Evolutionary conservation across 1,140 invertebrate genomes (phyloP), one percentile per base, ranked within the genome.

Genomic region (Conopomorpha cramerella): DNA sequence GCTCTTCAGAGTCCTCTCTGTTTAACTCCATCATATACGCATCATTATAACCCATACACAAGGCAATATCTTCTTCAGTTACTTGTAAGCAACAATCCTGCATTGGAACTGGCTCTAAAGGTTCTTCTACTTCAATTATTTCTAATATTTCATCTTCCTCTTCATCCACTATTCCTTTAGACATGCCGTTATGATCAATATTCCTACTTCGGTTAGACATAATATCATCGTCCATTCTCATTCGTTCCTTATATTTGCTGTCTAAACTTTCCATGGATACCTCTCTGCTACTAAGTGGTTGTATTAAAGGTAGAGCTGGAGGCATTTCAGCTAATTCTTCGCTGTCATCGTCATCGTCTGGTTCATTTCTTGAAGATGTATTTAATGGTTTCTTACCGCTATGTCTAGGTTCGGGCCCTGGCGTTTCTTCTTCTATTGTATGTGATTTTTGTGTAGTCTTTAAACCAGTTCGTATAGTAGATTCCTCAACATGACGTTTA

Each of bases 11-110:
- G 46, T 81, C 73, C 35, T 79, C 66, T 51, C 78, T 84, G 50
- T 90, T 85, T 13, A 84, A 82, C 71, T 90, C 86, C 0, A 83
- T 84, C 8, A 89, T 56, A 25, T 84, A 84, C 79, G 89, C 85
- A 70, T 90, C 87, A 36, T 78, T 49, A 30, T 81, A 79, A 6
- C 89, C 86, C 88, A 93, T 92, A 53, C 90, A 92, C 36, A 88
- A 81, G 1, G 90, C 91, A 29, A 95, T 94, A 55, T 95, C 92
- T 72, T 94, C 92, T 77, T 95, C 92, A 1, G 91, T 95, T 1
- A 94, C 92, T 78, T 94, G 91, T 15, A 93, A 71, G 49, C 89
- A 91, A 38, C 83, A 87, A 55, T 93, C 90, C 64, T 89, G 86
- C 79, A 86, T 92, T 10, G 90, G 88, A 8, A 91, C 89, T 2